A percentile compares a stretch with the other conserved stretches of the same genome.
Evolutionary conservation across 1,140 invertebrate genomes (phyloP).

Genomic region (Drosophila rufa): DNA sequence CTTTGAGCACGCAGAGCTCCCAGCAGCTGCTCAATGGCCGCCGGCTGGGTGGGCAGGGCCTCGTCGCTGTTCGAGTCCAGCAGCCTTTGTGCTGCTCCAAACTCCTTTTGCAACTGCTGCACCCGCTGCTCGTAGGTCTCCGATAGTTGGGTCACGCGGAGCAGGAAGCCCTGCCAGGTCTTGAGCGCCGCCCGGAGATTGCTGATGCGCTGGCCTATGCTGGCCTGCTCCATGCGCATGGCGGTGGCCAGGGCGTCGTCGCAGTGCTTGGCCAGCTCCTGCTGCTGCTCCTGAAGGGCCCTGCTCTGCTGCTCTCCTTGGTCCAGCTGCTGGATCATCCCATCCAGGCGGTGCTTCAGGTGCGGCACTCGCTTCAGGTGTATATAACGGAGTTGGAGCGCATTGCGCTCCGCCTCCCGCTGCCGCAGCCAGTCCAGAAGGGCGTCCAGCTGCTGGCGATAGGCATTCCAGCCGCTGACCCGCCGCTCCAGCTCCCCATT

Average conservation of each 20-base stretch:
- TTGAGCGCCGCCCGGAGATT: slow-evolving; percentile 92
- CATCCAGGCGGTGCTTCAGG: slow-evolving; percentile 89
- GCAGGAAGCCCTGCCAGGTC: slow-evolving; percentile 92
- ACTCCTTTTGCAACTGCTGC: slow-evolving; percentile 86
- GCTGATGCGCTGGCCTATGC: slow-evolving; percentile 90
- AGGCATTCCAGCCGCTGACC: slow-evolving; percentile 92
- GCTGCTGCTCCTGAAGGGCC: slow-evolving; percentile 88
- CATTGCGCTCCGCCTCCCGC: slow-evolving; percentile 91
- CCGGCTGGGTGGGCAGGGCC: slow-evolving; percentile 84
- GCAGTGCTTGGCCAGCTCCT: slow-evolving; percentile 89
- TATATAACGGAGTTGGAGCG: slow-evolving; percentile 92
- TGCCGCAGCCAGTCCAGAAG: slow-evolving; percentile 92
- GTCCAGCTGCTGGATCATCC: slow-evolving; percentile 89
- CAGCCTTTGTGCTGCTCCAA: slow-evolving; percentile 87
- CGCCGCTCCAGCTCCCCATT: slow-evolving; percentile 91
- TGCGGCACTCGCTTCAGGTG: slow-evolving; percentile 91
- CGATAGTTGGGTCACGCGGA: slow-evolving; percentile 88
- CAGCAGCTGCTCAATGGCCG: slow-evolving; percentile 86
- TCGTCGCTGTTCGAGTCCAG: slow-evolving; percentile 85
- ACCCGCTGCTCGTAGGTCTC: slow-evolving; percentile 88
- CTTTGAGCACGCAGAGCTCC: slow-evolving; percentile 88
- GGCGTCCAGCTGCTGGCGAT: slow-evolving; percentile 90
- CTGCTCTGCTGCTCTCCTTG: slow-evolving; percentile 88
- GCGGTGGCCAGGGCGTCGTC: slow-evolving; percentile 91
- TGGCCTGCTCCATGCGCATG: slow-evolving; percentile 92